phyloP scores from a whole-genome alignment of 2,113 vertebrate genomes.

The Taxidea taxus region DNA sequence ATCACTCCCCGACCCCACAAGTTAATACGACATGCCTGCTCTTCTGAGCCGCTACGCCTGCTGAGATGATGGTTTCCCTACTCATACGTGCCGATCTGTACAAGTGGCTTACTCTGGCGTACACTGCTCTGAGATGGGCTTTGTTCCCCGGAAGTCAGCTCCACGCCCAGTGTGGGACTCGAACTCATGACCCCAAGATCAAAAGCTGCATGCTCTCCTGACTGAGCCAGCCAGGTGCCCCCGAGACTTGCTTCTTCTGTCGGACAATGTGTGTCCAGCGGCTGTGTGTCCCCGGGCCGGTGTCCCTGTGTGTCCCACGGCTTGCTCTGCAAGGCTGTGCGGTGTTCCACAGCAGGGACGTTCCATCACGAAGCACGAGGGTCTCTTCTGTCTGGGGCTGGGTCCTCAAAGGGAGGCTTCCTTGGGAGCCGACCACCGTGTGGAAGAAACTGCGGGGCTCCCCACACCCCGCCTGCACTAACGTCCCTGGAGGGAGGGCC shows the following conservation, averaged over 20 bases:
- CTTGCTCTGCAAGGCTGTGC: not conserved
- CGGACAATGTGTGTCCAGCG: not conserved
- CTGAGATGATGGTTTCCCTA: not conserved
- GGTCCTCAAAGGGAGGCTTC: not conserved
- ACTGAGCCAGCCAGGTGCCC: not conserved
- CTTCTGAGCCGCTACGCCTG: not conserved
- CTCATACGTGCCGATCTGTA: not conserved
- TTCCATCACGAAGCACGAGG: not conserved
- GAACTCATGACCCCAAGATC: not conserved
- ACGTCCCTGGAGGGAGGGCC: not conserved
- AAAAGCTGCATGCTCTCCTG: not conserved
- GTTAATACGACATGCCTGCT: rapidly evolving
- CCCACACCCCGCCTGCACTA: not conserved
- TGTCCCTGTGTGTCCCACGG: too few species aligned
- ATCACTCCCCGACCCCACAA: not conserved
- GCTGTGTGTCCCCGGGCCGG: not conserved
- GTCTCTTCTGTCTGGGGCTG: not conserved
- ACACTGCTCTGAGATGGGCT: not conserved
- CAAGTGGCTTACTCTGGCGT: not conserved
- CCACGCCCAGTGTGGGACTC: not conserved
- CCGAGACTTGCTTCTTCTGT: not conserved
- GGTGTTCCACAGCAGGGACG: not conserved
- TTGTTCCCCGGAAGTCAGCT: not conserved
- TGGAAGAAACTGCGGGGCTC: not conserved
- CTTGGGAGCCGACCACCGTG: not conserved